These are phyloP conservation scores for Simalia tracyae DNA, from an alignment of 2,797 vertebrate species.

Conservation along the genomic window DNA sequence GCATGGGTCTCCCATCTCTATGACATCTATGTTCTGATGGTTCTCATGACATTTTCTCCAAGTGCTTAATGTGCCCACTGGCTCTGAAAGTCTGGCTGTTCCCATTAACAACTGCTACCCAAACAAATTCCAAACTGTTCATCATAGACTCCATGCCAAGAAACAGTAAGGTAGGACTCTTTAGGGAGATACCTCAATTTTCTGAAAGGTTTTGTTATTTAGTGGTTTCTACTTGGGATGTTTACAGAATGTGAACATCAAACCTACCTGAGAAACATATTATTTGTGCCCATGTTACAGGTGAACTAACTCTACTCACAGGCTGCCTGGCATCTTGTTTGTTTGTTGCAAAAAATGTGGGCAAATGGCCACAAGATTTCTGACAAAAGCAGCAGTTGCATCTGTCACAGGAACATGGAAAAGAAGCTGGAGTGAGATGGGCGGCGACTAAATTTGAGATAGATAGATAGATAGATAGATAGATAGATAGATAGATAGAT, in stretches of 20 bases:
- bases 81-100: not conserved
- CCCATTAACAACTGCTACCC: fast-evolving
- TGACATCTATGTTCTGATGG: not conserved
- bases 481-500: too few relatives aligned
- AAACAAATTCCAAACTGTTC: not conserved
- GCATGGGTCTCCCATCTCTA: not conserved
- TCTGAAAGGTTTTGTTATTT: not conserved
- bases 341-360: constrained; percentile 50
- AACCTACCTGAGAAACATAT: constrained; percentile 15
- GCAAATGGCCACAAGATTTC: constrained; percentile 51
- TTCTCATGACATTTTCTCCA: not conserved
- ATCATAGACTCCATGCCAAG: not conserved
- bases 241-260: constrained; percentile 32
- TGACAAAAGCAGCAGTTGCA: constrained; percentile 52
- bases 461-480: too few relatives aligned
- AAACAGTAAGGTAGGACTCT: not conserved
- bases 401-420: constrained; percentile 41
- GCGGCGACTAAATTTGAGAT: too few relatives aligned
- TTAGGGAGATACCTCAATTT: constrained; percentile 3
- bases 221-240: constrained; percentile 16
- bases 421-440: constrained; percentile 15
- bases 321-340: constrained; percentile 58
- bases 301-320: not conserved
- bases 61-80: not conserved
- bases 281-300: not conserved